Evolutionary conservation across 2,113 vertebrate species (phyloP).

Genomic region (Equus quagga): DNA sequence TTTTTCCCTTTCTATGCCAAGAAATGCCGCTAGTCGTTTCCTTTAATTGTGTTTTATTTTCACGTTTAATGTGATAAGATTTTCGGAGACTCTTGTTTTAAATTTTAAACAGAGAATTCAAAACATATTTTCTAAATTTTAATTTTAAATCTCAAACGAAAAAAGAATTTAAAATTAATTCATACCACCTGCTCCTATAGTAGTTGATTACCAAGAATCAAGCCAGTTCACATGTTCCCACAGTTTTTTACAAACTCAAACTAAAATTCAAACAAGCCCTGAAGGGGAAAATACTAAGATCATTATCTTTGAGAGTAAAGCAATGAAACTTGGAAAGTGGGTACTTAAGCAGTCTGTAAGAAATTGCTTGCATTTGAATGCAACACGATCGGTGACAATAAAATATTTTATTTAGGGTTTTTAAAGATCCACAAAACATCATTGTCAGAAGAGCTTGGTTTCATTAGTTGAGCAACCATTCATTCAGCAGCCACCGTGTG

Average conservation of each 20-base stretch:
- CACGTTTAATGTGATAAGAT: constrained; percentile 32
- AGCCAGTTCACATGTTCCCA: background rate
- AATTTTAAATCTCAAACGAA: constrained; percentile 52
- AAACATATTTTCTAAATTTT: constrained; percentile 43
- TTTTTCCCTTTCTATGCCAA: background rate
- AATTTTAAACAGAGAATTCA: constrained; percentile 25
- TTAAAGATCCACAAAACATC: background rate
- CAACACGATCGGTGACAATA: background rate
- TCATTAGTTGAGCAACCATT: background rate
- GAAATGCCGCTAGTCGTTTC: constrained; percentile 11
- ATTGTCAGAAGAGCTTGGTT: background rate
- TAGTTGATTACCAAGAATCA: constrained; percentile 9
- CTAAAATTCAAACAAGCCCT: constrained; percentile 17
- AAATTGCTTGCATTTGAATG: background rate
- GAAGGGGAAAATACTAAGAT: background rate
- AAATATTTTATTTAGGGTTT: background rate
- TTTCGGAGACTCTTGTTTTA: constrained; percentile 43
- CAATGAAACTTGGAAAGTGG: background rate
- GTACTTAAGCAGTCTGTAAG: background rate
- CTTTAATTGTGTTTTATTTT: constrained; percentile 24
- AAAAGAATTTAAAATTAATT: constrained; percentile 53
- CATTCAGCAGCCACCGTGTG: background rate
- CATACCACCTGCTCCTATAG: background rate
- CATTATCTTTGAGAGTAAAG: background rate
- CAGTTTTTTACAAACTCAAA: constrained; percentile 13